phyloP scores from a whole-genome alignment of 2,888 invertebrate genomes.

The Euplagia quadripunctaria region DNA sequence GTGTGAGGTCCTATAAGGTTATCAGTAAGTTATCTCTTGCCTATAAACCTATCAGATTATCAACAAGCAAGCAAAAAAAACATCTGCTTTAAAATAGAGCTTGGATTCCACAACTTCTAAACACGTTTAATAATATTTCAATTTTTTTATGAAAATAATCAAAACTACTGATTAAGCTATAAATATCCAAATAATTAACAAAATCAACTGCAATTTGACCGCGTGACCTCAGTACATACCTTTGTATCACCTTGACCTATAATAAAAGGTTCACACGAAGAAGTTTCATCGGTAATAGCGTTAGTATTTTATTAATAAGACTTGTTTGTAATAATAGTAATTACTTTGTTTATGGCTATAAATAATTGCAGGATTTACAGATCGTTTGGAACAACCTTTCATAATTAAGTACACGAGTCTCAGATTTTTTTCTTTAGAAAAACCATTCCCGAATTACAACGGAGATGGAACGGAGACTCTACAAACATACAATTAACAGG shows the following conservation, averaged over 20 bases:
- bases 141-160: neutral
- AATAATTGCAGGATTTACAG: neutral
- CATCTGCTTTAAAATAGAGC: neutral
- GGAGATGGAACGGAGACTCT: no score
- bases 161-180: neutral
- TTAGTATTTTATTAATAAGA: neutral
- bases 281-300: neutral
- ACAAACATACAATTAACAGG: no score
- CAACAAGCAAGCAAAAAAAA: no score
- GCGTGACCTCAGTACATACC: neutral
- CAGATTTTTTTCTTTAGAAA: neutral
- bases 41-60: no score
- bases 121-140: neutral
- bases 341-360: neutral
- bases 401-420: neutral
- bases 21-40: no score
- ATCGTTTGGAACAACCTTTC: neutral
- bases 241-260: neutral
- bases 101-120: neutral
- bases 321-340: neutral
- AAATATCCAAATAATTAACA: neutral
- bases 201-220: neutral
- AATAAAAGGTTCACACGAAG: neutral
- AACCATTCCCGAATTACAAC: no score
- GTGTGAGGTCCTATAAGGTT: no score